phyloP scores from a whole-genome alignment of 2,888 invertebrate genomes.

The Orthosia cruda region DNA sequence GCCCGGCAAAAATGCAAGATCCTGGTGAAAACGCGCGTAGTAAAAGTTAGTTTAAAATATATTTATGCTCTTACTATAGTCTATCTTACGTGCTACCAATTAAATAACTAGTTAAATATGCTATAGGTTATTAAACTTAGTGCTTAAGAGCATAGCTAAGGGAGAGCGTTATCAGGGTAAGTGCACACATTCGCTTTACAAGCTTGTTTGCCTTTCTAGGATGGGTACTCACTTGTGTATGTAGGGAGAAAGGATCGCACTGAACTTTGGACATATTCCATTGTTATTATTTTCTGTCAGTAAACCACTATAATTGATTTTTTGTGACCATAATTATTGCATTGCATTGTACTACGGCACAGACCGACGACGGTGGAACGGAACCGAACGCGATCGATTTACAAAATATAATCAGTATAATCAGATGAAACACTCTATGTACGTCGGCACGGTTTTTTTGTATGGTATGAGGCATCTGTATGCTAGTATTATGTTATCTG shows the following conservation, averaged over 20 bases:
- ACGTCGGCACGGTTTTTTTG: too few relatives aligned
- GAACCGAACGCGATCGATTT: too few relatives aligned
- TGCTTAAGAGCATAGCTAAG: conserved; percentile 26
- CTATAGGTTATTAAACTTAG: conserved; percentile 31
- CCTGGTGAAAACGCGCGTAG: too few relatives aligned
- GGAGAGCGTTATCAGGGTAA: conserved; percentile 28
- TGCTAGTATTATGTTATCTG: too few relatives aligned
- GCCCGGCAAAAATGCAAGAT: too few relatives aligned
- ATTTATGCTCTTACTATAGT: not conserved
- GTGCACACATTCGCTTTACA: conserved; percentile 36
- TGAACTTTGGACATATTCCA: conserved; percentile 34
- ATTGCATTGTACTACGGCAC: too few relatives aligned
- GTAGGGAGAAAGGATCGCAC: not conserved
- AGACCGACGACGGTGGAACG: too few relatives aligned
- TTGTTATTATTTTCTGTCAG: not conserved
- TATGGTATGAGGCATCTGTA: too few relatives aligned
- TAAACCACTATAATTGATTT: not conserved
- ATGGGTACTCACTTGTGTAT: conserved; percentile 9
- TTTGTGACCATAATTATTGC: not conserved
- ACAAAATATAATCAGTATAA: too few relatives aligned
- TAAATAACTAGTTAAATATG: conserved; percentile 1
- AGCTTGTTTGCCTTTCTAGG: conserved; percentile 32
- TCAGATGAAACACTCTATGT: too few relatives aligned
- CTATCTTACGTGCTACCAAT: not conserved
- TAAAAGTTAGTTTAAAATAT: not conserved